A percentile compares a stretch with the other conserved stretches of the same genome.
Conservation (phyloP, 2,888 invertebrate species). For the Oscheius myriophilus region DNA sequence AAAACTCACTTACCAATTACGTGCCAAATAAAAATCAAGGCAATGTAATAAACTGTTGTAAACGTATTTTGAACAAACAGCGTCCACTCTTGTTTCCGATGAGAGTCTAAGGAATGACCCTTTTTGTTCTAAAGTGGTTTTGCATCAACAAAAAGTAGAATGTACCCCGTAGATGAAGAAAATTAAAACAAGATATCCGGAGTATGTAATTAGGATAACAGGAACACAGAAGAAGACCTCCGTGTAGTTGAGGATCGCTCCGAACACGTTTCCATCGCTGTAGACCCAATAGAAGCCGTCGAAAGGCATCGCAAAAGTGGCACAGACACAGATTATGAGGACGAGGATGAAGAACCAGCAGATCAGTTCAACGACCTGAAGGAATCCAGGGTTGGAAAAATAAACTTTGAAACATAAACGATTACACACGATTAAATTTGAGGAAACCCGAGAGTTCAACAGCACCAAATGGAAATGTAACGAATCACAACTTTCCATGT, state of each 20-base stretch:
- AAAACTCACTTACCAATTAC: not conserved
- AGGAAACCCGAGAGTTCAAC: too few relatives aligned
- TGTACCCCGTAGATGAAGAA: slow-evolving; percentile 13
- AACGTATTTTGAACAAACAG: not conserved
- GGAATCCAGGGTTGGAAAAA: too few relatives aligned
- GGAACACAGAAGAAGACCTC: slow-evolving; percentile 22
- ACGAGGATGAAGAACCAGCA: slow-evolving; percentile 4
- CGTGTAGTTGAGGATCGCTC: not conserved
- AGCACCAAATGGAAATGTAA: too few relatives aligned
- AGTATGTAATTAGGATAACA: slow-evolving; percentile 3
- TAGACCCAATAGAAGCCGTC: slow-evolving; percentile 8
- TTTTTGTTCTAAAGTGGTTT: too few relatives aligned
- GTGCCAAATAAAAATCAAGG: slow-evolving; percentile 14
- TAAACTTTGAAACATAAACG: too few relatives aligned
- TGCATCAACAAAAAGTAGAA: too few relatives aligned
- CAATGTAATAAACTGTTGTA: slow-evolving; percentile 9
- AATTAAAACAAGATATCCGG: slow-evolving; percentile 10
- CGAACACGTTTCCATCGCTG: not conserved
- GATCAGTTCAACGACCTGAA: slow-evolving; percentile 1
- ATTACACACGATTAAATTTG: too few relatives aligned
- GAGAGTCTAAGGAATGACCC: too few relatives aligned
- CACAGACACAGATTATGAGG: slow-evolving; percentile 1
- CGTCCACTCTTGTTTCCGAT: too few relatives aligned
- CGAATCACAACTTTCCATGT: too few relatives aligned
- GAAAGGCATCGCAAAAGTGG: slow-evolving; percentile 10